phyloP scores from a whole-genome alignment of 2,113 vertebrate genomes.

The Trichechus manatus region DNA sequence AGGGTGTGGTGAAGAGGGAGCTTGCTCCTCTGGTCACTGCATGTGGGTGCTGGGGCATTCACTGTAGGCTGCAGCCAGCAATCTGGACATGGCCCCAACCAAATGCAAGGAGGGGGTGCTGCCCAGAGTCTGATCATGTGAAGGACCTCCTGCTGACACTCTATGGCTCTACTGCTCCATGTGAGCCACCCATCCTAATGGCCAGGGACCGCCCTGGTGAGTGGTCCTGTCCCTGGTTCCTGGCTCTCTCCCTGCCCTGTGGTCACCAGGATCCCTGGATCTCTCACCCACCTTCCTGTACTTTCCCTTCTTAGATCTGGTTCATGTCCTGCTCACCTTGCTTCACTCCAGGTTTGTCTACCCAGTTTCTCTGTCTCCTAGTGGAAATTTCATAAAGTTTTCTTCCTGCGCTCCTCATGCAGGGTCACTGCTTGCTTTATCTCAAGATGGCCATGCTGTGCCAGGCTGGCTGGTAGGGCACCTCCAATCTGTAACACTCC shows the following conservation, averaged over 20 bases:
- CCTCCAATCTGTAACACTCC: background rate
- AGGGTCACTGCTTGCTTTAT: background rate
- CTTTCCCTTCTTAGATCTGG: background rate
- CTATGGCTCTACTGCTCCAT: background rate
- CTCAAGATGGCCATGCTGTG: background rate
- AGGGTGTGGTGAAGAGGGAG: no score
- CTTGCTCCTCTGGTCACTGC: no score
- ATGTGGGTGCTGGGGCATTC: no score
- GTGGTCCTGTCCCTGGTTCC: background rate
- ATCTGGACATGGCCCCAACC: background rate
- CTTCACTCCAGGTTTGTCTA: background rate
- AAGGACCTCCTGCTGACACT: background rate
- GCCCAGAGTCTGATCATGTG: no score
- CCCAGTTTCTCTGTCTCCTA: background rate
- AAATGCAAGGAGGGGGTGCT: background rate
- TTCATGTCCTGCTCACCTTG: background rate
- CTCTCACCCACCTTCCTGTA: background rate
- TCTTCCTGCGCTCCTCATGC: background rate
- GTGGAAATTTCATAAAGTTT: background rate
- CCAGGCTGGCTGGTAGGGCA: background rate
- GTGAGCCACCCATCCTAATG: background rate
- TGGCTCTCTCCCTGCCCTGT: background rate
- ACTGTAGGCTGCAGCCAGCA: no score
- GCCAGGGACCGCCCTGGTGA: background rate
- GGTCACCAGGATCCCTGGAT: background rate